Percentiles rank a stretch among this genome's conserved stretches.
phyloP scores from a whole-genome alignment of 2,113 vertebrate species.

The Platichthys stellatus region DNA sequence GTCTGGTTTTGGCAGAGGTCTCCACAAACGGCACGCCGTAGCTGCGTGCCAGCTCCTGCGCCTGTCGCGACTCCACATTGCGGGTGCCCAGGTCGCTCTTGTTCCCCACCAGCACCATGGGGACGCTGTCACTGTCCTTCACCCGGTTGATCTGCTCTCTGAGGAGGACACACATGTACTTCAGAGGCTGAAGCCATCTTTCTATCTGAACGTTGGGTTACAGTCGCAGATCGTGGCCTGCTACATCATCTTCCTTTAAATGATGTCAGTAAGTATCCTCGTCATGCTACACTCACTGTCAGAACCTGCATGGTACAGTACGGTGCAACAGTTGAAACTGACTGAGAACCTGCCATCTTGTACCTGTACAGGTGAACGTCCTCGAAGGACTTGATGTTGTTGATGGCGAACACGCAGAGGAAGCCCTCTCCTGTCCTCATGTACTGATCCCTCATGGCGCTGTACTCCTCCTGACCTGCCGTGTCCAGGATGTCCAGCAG shows the following conservation, averaged over 20 bases:
- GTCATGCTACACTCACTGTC: not conserved
- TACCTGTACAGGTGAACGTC: slow-evolving; percentile 89
- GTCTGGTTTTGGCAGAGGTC: slow-evolving; percentile 90
- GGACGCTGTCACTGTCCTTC: slow-evolving; percentile 89
- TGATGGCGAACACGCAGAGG: slow-evolving; percentile 90
- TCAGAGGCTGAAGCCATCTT: not conserved
- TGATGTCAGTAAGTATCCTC: slow-evolving; percentile 16
- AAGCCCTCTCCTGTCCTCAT: slow-evolving; percentile 90
- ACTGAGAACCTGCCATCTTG: not conserved
- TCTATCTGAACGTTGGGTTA: not conserved
- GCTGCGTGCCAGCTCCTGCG: slow-evolving; percentile 85
- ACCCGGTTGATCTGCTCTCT: slow-evolving; percentile 91
- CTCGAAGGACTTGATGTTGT: slow-evolving; percentile 88
- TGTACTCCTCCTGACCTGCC: slow-evolving; percentile 86
- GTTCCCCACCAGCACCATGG: slow-evolving; percentile 89
- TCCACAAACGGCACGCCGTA: slow-evolving; percentile 88
- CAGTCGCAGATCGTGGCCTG: not conserved
- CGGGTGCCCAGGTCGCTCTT: slow-evolving; percentile 86
- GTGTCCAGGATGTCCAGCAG: slow-evolving; percentile 85
- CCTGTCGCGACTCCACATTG: slow-evolving; percentile 84
- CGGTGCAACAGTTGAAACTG: not conserved
- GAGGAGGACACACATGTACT: not conserved
- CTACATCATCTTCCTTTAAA: not conserved
- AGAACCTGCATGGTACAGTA: not conserved
- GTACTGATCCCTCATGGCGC: slow-evolving; percentile 90